Percentiles rank a stretch among this genome's conserved stretches.
Conservation (phyloP, 2,113 vertebrate genomes). For the Albula glossodonta region DNA sequence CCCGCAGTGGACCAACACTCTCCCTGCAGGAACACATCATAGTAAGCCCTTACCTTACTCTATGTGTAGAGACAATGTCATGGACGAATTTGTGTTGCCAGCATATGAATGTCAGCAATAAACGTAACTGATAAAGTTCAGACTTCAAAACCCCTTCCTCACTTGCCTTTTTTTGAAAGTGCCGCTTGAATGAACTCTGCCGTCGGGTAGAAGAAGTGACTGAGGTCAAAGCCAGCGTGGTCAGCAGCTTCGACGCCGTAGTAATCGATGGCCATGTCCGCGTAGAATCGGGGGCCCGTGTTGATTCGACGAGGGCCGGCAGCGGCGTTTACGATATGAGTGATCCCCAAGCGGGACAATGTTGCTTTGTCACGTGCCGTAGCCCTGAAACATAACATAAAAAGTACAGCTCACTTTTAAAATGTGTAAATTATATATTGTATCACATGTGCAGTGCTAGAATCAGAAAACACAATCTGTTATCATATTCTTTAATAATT, state of each 20-base stretch:
- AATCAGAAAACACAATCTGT: too few species aligned
- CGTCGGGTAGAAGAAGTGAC: conserved; percentile 77
- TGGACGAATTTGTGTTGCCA: too few species aligned
- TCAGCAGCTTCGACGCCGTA: conserved; percentile 82
- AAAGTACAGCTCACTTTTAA: too few species aligned
- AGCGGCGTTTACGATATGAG: conserved; percentile 81
- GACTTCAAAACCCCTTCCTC: not conserved
- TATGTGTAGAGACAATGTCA: too few species aligned
- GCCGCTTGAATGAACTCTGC: conserved; percentile 78
- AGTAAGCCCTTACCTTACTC: too few species aligned
- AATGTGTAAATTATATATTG: too few species aligned
- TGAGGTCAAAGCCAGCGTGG: conserved; percentile 79
- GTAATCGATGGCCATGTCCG: conserved; percentile 72
- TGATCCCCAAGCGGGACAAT: conserved; percentile 77
- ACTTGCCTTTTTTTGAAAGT: conserved; percentile 73
- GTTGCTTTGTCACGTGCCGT: conserved; percentile 73
- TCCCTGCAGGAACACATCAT: conserved; percentile 49
- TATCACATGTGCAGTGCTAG: too few species aligned
- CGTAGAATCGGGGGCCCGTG: conserved; percentile 80
- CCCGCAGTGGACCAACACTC: conserved; percentile 73
- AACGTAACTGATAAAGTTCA: too few species aligned
- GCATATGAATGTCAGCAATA: too few species aligned
- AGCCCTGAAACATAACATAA: conserved; percentile 56
- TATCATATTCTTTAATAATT: too few species aligned
- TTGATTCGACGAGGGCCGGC: conserved; percentile 77